phyloP scores from a whole-genome alignment of 2,797 vertebrate species.

The Dicrostonyx torquatus region DNA sequence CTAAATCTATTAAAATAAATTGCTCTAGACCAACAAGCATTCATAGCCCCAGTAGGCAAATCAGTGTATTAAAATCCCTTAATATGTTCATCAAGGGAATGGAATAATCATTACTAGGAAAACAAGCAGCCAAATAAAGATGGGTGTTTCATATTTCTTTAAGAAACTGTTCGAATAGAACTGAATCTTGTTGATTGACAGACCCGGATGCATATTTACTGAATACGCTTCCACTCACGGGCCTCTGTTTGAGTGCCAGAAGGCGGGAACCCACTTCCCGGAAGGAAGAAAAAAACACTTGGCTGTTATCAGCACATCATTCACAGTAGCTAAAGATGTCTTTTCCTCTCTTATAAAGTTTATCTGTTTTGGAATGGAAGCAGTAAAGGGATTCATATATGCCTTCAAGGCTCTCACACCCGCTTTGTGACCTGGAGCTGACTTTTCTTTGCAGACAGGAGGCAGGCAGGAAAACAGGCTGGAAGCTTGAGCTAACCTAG shows the following conservation, averaged over 20 bases:
- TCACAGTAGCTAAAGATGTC: not conserved
- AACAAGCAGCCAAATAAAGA: not conserved
- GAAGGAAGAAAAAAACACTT: not conserved
- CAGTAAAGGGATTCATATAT: not conserved
- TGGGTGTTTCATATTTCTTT: not conserved
- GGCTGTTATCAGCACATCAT: not conserved
- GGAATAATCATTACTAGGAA: not conserved
- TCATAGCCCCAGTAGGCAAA: not conserved
- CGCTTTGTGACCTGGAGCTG: not conserved
- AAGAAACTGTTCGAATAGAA: slow-evolving; percentile 5
- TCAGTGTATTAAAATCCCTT: slow-evolving; percentile 6
- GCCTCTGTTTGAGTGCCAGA: not conserved
- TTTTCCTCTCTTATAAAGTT: not conserved
- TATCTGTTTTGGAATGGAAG: not conserved
- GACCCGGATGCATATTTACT: not conserved
- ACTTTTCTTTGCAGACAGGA: not conserved
- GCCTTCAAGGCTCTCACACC: not conserved
- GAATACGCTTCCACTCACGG: not conserved
- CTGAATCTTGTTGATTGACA: not conserved
- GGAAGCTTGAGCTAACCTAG: not conserved
- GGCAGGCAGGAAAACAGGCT: not conserved
- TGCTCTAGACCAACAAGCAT: not conserved
- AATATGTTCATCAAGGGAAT: not conserved
- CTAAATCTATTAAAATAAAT: slow-evolving; percentile 1
- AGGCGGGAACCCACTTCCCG: not conserved